Percentiles rank a stretch among this genome's conserved stretches.
These are phyloP conservation scores for Trachelus tabidus DNA, from an alignment of 2,888 invertebrate species.

Conservation along the genomic window DNA sequence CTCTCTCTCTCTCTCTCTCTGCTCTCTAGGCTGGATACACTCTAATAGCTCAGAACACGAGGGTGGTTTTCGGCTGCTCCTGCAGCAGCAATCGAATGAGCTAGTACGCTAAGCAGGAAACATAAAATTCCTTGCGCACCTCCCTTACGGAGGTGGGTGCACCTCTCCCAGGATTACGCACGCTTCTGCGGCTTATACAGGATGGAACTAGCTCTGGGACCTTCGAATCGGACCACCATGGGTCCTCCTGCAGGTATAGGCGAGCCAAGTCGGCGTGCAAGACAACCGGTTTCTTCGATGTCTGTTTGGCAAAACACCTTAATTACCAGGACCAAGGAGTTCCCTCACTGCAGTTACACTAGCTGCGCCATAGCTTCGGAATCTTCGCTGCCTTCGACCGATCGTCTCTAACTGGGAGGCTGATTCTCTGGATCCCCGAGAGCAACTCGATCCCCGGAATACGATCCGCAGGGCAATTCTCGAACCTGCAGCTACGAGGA, in stretches of 20 bases:
- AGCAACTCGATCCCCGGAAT: too few species aligned
- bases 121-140: background rate
- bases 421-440: too few species aligned
- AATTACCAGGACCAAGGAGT: slow-evolving; percentile 45
- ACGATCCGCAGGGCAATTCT: background rate
- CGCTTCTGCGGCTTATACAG: slow-evolving; percentile 18
- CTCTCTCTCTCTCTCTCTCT: background rate
- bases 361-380: too few species aligned
- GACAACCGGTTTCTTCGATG: slow-evolving; percentile 47
- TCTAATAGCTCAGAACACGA: background rate
- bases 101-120: background rate
- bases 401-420: too few species aligned
- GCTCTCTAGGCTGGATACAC: background rate
- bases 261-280: slow-evolving; percentile 22
- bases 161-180: slow-evolving; percentile 25
- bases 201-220: background rate
- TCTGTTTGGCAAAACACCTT: slow-evolving; percentile 45
- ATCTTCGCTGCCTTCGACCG: too few species aligned
- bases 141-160: background rate
- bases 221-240: background rate
- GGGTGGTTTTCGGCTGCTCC: background rate
- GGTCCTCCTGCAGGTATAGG: background rate
- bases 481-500: background rate
- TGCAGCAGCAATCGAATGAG: background rate
- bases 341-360: too few species aligned